phyloP scores from a whole-genome alignment of 2,888 invertebrate genomes.

The Theretra japonica region DNA sequence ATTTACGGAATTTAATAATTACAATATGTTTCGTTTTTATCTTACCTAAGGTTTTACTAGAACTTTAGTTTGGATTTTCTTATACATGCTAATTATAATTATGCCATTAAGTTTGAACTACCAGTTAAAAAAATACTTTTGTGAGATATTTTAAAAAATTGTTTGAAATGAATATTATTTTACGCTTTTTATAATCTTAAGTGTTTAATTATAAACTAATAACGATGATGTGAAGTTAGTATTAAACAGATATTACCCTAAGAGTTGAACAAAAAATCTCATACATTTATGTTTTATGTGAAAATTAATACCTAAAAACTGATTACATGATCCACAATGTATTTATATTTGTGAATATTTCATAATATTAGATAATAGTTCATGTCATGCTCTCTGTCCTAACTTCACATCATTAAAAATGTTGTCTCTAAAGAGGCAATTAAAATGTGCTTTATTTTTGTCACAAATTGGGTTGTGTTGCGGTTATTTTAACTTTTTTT shows the following conservation, averaged over 20 bases:
- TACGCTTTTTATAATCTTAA: neutral
- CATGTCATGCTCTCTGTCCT: neutral
- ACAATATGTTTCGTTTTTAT: no score
- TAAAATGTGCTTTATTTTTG: neutral
- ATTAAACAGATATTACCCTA: neutral
- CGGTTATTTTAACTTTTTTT: neutral
- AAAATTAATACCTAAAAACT: no score
- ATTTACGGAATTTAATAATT: no score
- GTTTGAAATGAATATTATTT: neutral
- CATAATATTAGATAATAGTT: neutral
- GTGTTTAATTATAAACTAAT: neutral
- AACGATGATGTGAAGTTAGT: conserved; percentile 1
- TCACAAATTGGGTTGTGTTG: conserved; percentile 1
- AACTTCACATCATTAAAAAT: neutral
- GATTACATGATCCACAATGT: no score
- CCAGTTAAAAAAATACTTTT: no score
- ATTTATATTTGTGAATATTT: no score
- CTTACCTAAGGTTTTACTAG: no score
- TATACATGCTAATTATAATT: no score
- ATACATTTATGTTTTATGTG: no score
- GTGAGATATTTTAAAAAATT: no score
- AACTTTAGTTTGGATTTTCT: no score
- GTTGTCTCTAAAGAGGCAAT: conserved; percentile 8
- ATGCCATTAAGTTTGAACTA: no score
- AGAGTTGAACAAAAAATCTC: neutral